Evolutionary conservation across 1,140 invertebrate genomes (phyloP), one percentile per base, ranked within the genome.

Genomic region (Cotesia vestalis): DNA sequence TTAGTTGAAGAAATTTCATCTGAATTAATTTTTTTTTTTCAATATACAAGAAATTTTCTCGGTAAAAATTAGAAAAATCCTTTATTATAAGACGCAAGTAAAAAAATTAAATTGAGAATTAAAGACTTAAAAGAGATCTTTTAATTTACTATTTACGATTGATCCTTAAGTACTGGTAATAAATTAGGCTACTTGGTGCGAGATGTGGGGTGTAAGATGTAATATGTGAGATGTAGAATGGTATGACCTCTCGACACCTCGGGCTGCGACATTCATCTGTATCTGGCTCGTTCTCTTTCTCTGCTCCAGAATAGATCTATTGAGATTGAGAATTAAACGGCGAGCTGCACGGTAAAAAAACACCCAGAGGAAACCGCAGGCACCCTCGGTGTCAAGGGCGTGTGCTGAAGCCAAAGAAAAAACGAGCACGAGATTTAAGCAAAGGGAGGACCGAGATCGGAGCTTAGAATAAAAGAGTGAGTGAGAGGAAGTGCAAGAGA

Each of bases 321-420:
- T 52, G 63, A 36, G 57, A 52, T 9, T 46, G 40, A 46, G 6
- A 8, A 46, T 46, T 9, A 46, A 40, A 66, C n/a, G 27, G 1
- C 1, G 27, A 1, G 27, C 27, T 27, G 27, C 27, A 35, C 4
- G 14, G 36, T 20, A 64, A 36, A 64, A 67, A 71, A 74, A 74
- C 66, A 73, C 69, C 70, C 74, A 73, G 46, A 14, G 66, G 53
- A 75, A 81, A 82, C 81, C 81, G 66, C 82, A 80, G 77, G 78
- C 81, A 82, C 81, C 81, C 81, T 81, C 78, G 12, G 55, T 72
- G 73, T 72, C 38, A 78, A 78, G 77, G 80, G 78, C 79, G 81
- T 81, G 76, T 78, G 76, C 64, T 71, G 64, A 72, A 27, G 27
- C 27, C 27, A 27, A 73, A 76, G 77, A 66, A 68, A 66, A 71